These are phyloP conservation scores for Acronicta aceris DNA, from an alignment of 2,888 invertebrate genomes.

Conservation along the genomic window DNA sequence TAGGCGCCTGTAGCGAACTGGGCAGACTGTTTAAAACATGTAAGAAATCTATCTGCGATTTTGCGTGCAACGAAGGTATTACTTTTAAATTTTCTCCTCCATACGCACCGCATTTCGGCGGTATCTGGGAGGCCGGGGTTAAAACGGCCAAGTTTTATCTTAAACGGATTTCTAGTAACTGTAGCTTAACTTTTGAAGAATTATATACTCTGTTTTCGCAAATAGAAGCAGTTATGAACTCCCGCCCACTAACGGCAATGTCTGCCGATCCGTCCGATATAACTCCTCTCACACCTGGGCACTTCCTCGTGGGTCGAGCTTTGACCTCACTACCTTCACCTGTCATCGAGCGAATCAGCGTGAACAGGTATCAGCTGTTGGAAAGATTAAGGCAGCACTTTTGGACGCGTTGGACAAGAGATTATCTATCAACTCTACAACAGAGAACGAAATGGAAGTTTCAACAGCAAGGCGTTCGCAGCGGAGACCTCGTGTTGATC, in stretches of 20 bases:
- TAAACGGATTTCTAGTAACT: not conserved
- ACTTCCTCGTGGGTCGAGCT: conserved; percentile 4
- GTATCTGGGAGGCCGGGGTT: not conserved
- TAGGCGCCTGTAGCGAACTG: no score
- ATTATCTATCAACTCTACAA: no score
- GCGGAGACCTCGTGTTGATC: not conserved
- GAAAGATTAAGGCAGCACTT: conserved; percentile 1
- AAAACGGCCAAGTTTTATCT: not conserved
- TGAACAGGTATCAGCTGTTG: not conserved
- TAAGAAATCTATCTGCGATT: not conserved
- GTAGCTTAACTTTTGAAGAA: not conserved
- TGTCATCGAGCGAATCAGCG: not conserved
- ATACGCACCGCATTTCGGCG: not conserved
- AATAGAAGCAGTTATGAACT: not conserved
- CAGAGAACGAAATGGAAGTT: no score
- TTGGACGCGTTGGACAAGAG: no score
- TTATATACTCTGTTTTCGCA: not conserved
- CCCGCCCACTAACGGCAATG: not conserved
- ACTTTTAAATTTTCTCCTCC: not conserved
- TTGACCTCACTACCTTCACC: conserved; percentile 4
- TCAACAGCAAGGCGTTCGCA: not conserved
- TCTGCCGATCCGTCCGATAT: conserved; percentile 7
- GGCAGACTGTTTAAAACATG: no score
- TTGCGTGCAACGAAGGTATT: not conserved
- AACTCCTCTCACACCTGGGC: conserved; percentile 3